Conservation (phyloP, 2,797 vertebrate genomes). For the Cheirogaleus major region DNA sequence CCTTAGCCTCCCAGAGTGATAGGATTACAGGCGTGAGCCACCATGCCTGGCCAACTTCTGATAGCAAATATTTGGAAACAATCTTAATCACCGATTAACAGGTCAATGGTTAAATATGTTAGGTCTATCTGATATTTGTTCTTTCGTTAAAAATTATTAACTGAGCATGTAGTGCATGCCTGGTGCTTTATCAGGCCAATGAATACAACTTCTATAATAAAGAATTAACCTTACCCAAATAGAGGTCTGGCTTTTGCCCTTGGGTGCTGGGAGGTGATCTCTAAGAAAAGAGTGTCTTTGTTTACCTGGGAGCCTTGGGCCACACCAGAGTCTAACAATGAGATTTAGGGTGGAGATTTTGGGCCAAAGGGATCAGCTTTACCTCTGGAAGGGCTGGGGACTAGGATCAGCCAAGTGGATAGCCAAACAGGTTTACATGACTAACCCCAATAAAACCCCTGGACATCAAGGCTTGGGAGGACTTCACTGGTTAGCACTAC, state of each 20-base stretch:
- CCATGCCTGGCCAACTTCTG: neutral
- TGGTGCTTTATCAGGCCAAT: neutral
- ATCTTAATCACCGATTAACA: neutral
- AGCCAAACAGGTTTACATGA: neutral
- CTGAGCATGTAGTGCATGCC: neutral
- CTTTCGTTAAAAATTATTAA: neutral
- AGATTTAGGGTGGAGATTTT: neutral
- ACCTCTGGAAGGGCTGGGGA: neutral
- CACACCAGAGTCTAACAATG: neutral
- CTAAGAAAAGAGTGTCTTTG: neutral
- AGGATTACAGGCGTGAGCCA: too few relatives aligned
- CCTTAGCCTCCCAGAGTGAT: too few relatives aligned
- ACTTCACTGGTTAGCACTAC: neutral
- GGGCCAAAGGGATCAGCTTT: neutral
- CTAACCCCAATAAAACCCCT: neutral
- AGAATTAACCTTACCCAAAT: neutral
- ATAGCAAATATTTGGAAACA: neutral
- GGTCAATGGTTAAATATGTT: neutral
- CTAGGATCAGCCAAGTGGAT: neutral
- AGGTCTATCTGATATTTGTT: neutral
- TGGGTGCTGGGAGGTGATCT: neutral
- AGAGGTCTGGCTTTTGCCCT: neutral
- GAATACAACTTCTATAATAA: neutral
- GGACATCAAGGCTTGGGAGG: neutral
- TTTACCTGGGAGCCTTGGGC: neutral